phyloP scores from a whole-genome alignment of 1,140 invertebrate genomes.

The Holotrichia oblita region DNA sequence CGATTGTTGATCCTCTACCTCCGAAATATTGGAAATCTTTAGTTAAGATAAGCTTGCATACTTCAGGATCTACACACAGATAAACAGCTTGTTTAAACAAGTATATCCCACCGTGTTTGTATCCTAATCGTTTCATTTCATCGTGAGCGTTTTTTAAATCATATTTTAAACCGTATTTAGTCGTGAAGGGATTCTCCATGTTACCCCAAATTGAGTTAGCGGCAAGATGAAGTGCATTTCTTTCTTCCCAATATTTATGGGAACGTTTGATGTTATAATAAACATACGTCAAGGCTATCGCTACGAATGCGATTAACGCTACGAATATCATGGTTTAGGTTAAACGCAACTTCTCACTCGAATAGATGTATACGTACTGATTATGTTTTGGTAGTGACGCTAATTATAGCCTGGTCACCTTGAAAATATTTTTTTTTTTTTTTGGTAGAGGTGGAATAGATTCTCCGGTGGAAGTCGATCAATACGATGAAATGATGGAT shows the following conservation, averaged over 20 bases:
- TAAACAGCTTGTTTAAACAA: conserved; percentile 62
- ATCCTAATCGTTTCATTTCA: conserved; percentile 35
- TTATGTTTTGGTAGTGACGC: no score
- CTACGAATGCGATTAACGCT: background rate
- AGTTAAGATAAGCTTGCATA: conserved; percentile 67
- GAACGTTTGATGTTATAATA: background rate
- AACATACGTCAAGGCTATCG: background rate
- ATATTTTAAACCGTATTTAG: background rate
- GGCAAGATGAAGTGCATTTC: conserved; percentile 58
- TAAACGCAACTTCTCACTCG: no score
- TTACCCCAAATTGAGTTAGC: conserved; percentile 39
- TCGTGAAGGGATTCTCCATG: background rate
- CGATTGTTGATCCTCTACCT: conserved; percentile 62
- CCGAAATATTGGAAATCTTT: conserved; percentile 68
- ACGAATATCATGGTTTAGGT: background rate
- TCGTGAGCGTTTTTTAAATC: conserved; percentile 20
- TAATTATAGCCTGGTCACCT: no score
- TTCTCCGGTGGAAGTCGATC: no score
- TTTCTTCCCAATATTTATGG: conserved; percentile 62
- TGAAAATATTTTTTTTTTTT: no score
- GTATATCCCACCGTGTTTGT: conserved; percentile 50
- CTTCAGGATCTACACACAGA: conserved; percentile 65
- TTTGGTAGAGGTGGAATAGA: no score
- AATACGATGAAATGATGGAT: no score
- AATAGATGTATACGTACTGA: no score